phyloP scores from a whole-genome alignment of 2,113 vertebrate genomes.

The Todiramphus saurophagus region DNA sequence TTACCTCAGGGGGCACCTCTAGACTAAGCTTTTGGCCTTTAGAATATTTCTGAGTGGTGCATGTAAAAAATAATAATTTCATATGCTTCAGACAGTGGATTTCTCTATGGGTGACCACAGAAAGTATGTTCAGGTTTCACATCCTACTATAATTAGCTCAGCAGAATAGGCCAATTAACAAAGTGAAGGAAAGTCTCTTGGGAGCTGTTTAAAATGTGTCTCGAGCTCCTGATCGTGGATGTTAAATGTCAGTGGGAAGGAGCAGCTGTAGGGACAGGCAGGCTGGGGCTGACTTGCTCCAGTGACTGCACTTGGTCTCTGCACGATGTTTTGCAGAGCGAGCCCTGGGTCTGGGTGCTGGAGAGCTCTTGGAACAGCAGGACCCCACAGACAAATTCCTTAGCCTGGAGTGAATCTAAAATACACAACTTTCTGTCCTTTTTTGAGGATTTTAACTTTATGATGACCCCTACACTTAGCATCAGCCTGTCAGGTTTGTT shows the following conservation, averaged over 20 bases:
- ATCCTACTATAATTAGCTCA: not conserved
- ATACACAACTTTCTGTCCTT: not conserved
- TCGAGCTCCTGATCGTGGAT: not conserved
- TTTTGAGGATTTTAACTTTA: not conserved
- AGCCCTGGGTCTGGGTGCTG: rapidly evolving
- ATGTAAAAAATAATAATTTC: not conserved
- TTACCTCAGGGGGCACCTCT: not conserved
- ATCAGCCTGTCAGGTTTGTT: no score
- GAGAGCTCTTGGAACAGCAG: not conserved
- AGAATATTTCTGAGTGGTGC: not conserved
- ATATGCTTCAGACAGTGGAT: rapidly evolving
- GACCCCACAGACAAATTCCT: not conserved
- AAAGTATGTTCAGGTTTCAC: not conserved
- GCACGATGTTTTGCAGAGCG: not conserved
- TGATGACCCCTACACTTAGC: not conserved
- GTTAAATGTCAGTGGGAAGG: rapidly evolving
- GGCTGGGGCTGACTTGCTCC: not conserved
- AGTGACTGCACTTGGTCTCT: rapidly evolving
- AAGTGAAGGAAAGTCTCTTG: not conserved
- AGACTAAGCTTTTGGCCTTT: not conserved
- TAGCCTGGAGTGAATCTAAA: not conserved
- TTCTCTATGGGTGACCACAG: not conserved
- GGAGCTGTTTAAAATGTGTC: not conserved
- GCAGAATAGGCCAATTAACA: not conserved
- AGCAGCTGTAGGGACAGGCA: not conserved